phyloP scores from a whole-genome alignment of 2,888 invertebrate genomes.

The Stenoptilia bipunctidactyla region DNA sequence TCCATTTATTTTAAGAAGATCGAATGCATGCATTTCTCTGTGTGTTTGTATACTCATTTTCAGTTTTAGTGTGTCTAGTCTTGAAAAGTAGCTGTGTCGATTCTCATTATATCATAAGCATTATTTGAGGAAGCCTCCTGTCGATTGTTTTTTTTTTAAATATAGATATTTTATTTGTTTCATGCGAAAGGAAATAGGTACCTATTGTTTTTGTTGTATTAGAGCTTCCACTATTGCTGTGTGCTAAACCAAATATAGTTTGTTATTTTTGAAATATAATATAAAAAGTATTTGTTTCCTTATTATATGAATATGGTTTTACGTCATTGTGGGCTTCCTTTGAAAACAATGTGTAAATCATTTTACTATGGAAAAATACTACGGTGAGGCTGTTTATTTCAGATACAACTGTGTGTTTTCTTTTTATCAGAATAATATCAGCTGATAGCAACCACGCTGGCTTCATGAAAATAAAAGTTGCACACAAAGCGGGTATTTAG shows the following conservation, averaged over 20 bases:
- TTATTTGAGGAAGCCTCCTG: slow-evolving; percentile 42
- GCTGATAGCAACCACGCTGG: too few relatives aligned
- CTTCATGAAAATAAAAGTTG: too few relatives aligned
- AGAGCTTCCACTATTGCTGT: slow-evolving; percentile 42
- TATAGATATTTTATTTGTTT: background rate
- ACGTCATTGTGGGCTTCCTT: slow-evolving; percentile 45
- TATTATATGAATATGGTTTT: slow-evolving; percentile 14
- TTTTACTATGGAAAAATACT: slow-evolving; percentile 8
- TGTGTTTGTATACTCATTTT: slow-evolving; percentile 64
- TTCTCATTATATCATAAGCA: slow-evolving; percentile 58
- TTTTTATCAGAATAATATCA: too few relatives aligned
- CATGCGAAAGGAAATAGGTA: background rate
- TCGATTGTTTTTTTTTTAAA: background rate
- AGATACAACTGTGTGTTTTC: background rate
- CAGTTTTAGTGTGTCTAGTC: slow-evolving; percentile 59
- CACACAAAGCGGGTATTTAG: too few relatives aligned
- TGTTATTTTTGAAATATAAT: slow-evolving; percentile 22
- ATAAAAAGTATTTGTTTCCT: slow-evolving; percentile 13
- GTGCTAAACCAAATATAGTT: slow-evolving; percentile 61
- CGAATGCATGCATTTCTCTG: slow-evolving; percentile 68
- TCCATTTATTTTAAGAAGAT: slow-evolving; percentile 68
- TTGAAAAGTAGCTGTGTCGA: slow-evolving; percentile 52
- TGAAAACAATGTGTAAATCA: slow-evolving; percentile 18
- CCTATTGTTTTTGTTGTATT: slow-evolving; percentile 16
- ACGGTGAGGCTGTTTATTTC: slow-evolving; percentile 6